Evolutionary conservation across 2,888 invertebrate species (phyloP), one percentile per base, ranked within the genome.

Genomic region (Spodoptera picta): DNA sequence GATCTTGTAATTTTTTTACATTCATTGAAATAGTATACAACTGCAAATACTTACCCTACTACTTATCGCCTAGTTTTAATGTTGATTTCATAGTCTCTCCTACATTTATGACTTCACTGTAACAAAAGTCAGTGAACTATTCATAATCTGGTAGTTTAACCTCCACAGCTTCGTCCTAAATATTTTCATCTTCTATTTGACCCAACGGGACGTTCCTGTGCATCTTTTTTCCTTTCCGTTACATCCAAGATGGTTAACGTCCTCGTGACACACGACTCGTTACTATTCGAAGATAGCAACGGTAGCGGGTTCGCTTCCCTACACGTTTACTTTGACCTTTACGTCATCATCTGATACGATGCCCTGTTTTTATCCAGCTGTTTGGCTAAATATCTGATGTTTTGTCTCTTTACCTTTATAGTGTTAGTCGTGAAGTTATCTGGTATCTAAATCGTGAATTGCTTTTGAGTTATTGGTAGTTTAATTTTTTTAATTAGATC

Each of bases 251-350:
- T 71, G 73, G 70, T 65, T 77, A 73, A 77, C 73, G 77, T 69
- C 69, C 71, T 73, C 80, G 80, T 80, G 80, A 79, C 80, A 77
- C 80, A 73, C 69, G 70, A 73, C 75, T 79, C 69, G 76, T 82
- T 80, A 74, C 69, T 70, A 80, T 80, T 74, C 77, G 60, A 56
- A 69, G 83, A 82, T 82, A 81, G 71, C 76, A 65, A 69, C 68
- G 68, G 73, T 75, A 74, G 78, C 74, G 65, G 79, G 73, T 79
- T 80, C 65, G 75, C 53, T 71, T 74, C 79, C 72, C 82, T 66
- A 70, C 79, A 80, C 77, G 80, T 73, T 59, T 55, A 43, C 43
- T 6, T 42, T 80, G 83, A 82, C 83, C 82, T 82, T 82, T 81
- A 69, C 75, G 65, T 77, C 79, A 77, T 82, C 77, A 81, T 82